Conservation (phyloP, 2,113 vertebrate genomes). For the Tenrec ecaudatus region DNA sequence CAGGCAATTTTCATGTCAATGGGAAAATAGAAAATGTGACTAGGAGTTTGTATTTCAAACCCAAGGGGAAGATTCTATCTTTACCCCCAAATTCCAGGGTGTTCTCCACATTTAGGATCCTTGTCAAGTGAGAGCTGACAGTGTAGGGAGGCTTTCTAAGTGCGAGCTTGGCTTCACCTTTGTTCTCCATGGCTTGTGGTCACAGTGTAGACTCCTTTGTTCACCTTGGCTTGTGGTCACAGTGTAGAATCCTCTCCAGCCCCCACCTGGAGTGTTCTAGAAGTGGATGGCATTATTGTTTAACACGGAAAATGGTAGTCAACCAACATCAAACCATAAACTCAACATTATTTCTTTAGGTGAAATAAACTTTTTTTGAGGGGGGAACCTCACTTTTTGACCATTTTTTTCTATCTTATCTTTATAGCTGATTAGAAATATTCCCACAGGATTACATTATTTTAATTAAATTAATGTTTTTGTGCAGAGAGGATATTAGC, state of each 20-base stretch:
- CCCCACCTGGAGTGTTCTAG: not conserved
- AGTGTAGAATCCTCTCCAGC: not conserved
- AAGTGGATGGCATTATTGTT: not conserved
- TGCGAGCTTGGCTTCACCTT: not conserved
- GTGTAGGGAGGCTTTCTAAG: constrained; percentile 36
- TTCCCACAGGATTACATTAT: not conserved
- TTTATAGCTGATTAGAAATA: not conserved
- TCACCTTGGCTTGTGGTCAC: constrained; percentile 30
- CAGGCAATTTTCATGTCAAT: constrained; percentile 70
- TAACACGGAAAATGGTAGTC: not conserved
- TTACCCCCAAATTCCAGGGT: constrained; percentile 51
- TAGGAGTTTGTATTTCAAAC: constrained; percentile 63
- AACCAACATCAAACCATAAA: not conserved
- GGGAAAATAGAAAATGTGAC: constrained; percentile 74
- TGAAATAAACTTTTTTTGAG: not conserved
- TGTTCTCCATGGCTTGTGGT: not conserved
- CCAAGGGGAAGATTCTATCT: constrained; percentile 73
- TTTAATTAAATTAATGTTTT: constrained; percentile 51
- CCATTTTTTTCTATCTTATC: constrained; percentile 47
- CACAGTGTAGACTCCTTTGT: not conserved
- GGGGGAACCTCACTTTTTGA: constrained; percentile 12
- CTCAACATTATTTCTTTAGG: constrained; percentile 3
- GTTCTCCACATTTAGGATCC: not conserved
- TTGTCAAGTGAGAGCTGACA: constrained; percentile 54
- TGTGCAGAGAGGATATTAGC: not conserved